phyloP scores from a whole-genome alignment of 1,140 invertebrate species.

The Agrypnia vestita region DNA sequence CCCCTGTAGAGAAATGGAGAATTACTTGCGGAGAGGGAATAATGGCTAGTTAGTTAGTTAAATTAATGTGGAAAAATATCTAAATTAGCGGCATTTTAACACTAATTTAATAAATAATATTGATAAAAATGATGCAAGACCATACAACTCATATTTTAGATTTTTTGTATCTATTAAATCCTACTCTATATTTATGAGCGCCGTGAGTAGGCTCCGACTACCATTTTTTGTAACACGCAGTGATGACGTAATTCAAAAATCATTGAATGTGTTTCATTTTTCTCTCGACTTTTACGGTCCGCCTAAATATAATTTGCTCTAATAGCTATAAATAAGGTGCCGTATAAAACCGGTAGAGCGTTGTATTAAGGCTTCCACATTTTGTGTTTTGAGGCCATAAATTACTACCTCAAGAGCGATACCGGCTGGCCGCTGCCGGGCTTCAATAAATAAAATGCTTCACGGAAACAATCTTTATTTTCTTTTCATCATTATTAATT shows the following conservation, averaged over 20 bases:
- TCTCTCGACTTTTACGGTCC: not conserved
- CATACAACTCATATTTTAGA: too few relatives aligned
- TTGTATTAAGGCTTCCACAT: constrained; percentile 31
- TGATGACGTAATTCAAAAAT: constrained; percentile 5
- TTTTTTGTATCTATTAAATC: too few relatives aligned
- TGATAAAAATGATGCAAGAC: too few relatives aligned
- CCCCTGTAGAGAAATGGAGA: too few relatives aligned
- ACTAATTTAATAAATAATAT: too few relatives aligned
- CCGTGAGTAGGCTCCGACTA: too few relatives aligned
- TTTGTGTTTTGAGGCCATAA: constrained; percentile 33
- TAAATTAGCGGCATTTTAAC: too few relatives aligned
- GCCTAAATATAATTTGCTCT: constrained; percentile 24
- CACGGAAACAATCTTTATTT: constrained; percentile 39
- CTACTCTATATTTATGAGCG: too few relatives aligned
- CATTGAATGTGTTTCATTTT: not conserved
- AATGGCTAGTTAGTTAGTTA: too few relatives aligned
- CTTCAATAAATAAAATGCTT: constrained; percentile 34
- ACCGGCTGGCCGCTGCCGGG: constrained; percentile 25
- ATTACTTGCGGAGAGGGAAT: too few relatives aligned
- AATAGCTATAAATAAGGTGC: constrained; percentile 27
- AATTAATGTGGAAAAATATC: too few relatives aligned
- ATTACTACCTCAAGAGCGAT: constrained; percentile 26
- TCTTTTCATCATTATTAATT: constrained; percentile 24
- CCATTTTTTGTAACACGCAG: not conserved
- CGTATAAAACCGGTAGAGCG: constrained; percentile 12